Percentiles rank a stretch among this genome's conserved stretches.
phyloP scores from a whole-genome alignment of 2,888 invertebrate genomes.

The Drosophila mimica region DNA sequence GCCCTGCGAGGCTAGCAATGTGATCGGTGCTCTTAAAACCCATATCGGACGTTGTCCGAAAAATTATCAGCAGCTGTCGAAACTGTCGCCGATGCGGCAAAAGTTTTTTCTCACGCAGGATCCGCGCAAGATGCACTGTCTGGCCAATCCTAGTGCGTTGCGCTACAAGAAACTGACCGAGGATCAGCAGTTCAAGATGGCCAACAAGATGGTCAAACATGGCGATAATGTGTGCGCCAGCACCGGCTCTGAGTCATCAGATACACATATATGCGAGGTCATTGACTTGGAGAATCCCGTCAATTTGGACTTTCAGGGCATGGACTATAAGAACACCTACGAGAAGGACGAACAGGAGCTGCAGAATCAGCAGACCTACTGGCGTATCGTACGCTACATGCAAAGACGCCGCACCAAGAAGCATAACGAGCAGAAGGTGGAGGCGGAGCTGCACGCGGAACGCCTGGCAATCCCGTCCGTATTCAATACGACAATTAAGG shows the following conservation, averaged over 20 bases:
- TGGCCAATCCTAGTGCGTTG: constrained; percentile 77
- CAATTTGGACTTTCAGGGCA: constrained; percentile 83
- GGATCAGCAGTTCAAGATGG: constrained; percentile 56
- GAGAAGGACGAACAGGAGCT: constrained; percentile 81
- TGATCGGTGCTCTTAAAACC: constrained; percentile 68
- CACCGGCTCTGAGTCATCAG: constrained; percentile 69
- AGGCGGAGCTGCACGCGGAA: constrained; percentile 70
- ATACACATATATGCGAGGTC: constrained; percentile 80
- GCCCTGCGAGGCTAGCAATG: constrained; percentile 76
- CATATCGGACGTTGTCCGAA: constrained; percentile 76
- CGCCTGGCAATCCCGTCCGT: constrained; percentile 68
- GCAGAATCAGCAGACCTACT: constrained; percentile 80
- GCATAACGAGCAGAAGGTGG: constrained; percentile 61
- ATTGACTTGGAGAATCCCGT: constrained; percentile 83
- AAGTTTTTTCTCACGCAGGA: constrained; percentile 83
- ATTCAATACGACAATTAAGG: constrained; percentile 59
- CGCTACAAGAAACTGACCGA: constrained; percentile 65
- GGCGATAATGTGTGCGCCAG: constrained; percentile 80
- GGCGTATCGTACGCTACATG: constrained; percentile 79
- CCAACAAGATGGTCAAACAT: constrained; percentile 79
- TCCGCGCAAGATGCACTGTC: constrained; percentile 79
- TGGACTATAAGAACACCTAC: constrained; percentile 83
- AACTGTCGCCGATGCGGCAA: constrained; percentile 65
- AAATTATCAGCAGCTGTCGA: constrained; percentile 64
- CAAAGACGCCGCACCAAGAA: constrained; percentile 70